A percentile compares a stretch with the other conserved stretches of the same genome.
phyloP scores from a whole-genome alignment of 2,888 invertebrate species.

The Ormyrus rosae region DNA sequence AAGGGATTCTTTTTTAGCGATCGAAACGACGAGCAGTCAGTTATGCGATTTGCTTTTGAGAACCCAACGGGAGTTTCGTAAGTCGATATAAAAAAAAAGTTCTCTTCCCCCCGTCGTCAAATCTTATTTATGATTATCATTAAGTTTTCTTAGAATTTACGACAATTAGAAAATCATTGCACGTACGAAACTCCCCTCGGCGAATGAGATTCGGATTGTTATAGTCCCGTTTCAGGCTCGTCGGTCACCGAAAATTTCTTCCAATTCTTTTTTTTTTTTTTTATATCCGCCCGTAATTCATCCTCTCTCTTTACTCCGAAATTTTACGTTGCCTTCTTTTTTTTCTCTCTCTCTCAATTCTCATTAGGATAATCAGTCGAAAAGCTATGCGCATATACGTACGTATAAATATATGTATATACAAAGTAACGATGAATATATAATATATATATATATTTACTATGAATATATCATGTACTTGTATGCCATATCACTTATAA shows the following conservation, averaged over 20 bases:
- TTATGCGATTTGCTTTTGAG: slow-evolving; percentile 32
- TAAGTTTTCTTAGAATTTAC: slow-evolving; percentile 20
- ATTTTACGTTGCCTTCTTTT: slow-evolving; percentile 21
- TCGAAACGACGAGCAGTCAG: slow-evolving; percentile 58
- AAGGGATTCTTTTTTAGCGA: slow-evolving; percentile 30
- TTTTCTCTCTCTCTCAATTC: slow-evolving; percentile 50
- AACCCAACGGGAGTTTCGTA: slow-evolving; percentile 41
- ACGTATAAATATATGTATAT: slow-evolving; percentile 67
- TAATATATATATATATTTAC: slow-evolving; percentile 58
- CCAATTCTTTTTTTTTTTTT: slow-evolving; percentile 3
- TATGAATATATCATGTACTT: slow-evolving; percentile 59
- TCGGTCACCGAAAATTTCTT: slow-evolving; percentile 39
- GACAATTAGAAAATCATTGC: slow-evolving; percentile 42
- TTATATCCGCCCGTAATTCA: slow-evolving; percentile 4
- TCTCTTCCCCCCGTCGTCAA: neutral
- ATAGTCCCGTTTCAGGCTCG: slow-evolving; percentile 46
- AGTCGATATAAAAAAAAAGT: slow-evolving; percentile 1
- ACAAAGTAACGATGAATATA: slow-evolving; percentile 65
- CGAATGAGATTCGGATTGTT: slow-evolving; percentile 37
- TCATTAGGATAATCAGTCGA: slow-evolving; percentile 74
- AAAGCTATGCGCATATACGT: slow-evolving; percentile 72
- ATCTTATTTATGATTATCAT: slow-evolving; percentile 21
- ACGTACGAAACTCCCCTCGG: slow-evolving; percentile 47
- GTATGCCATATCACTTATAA: slow-evolving; percentile 59
- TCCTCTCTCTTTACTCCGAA: slow-evolving; percentile 4